Percentiles rank a stretch among this genome's conserved stretches.
Evolutionary conservation across 1,140 invertebrate species (phyloP).

Genomic region (Cydia splendana): DNA sequence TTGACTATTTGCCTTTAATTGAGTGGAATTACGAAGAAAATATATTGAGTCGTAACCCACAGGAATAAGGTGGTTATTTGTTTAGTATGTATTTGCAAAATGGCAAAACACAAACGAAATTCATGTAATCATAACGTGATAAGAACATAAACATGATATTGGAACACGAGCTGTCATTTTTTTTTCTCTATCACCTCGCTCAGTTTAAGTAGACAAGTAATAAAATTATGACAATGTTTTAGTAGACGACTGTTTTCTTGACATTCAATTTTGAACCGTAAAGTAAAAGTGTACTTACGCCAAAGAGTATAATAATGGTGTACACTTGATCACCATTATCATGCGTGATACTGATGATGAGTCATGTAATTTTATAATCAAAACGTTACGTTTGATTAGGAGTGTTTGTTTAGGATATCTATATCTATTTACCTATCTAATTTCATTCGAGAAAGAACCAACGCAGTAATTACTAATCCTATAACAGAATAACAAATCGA

Average conservation of each 20-base stretch:
- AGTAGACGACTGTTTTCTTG: background rate
- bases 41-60: background rate
- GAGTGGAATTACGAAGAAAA: background rate
- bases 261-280: too few species aligned
- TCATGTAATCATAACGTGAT: background rate
- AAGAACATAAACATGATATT: background rate
- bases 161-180: slow-evolving; percentile 17
- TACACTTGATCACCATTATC: too few species aligned
- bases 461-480: too few species aligned
- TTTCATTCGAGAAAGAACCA: too few species aligned
- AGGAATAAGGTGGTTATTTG: background rate
- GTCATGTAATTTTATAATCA: too few species aligned
- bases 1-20: background rate
- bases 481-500: too few species aligned
- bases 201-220: background rate
- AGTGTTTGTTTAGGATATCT: too few species aligned
- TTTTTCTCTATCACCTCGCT: background rate
- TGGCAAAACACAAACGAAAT: background rate
- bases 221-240: background rate
- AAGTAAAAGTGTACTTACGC: too few species aligned
- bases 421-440: too few species aligned
- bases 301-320: too few species aligned
- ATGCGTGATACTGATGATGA: too few species aligned
- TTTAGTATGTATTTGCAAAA: background rate
- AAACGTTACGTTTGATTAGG: too few species aligned